These are phyloP conservation scores for Dyspetes luteomarginatus DNA, from an alignment of 2,888 invertebrate genomes.

Conservation along the genomic window DNA sequence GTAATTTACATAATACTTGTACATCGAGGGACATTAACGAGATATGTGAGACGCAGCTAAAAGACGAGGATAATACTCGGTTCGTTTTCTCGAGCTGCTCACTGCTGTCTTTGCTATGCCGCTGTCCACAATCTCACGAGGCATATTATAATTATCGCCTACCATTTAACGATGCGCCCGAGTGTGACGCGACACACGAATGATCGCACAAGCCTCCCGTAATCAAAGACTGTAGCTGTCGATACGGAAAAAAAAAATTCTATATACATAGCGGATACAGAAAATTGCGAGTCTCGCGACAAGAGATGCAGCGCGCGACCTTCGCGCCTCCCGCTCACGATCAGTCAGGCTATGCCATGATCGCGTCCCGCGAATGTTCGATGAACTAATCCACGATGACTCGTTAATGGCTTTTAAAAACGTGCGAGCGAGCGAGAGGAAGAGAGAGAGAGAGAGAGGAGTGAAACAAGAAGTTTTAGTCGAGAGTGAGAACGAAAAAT, in stretches of 20 bases:
- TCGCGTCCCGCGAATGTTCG: constrained; percentile 62
- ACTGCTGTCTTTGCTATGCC: constrained; percentile 22
- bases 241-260: neutral
- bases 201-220: neutral
- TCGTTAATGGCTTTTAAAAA: constrained; percentile 57
- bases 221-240: neutral
- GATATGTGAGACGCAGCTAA: constrained; percentile 54
- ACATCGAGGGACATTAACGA: constrained; percentile 64
- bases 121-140: constrained; percentile 57
- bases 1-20: constrained; percentile 64
- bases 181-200: constrained; percentile 49
- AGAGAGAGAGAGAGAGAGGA: constrained; percentile 34
- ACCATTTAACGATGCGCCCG: constrained; percentile 58
- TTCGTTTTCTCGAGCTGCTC: constrained; percentile 33
- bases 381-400: constrained; percentile 69
- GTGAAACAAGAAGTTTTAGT: constrained; percentile 34
- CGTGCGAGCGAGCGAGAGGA: constrained; percentile 38
- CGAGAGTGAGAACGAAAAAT: constrained; percentile 35
- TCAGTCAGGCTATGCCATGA: neutral
- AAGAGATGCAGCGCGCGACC: constrained; percentile 37
- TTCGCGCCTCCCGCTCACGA: constrained; percentile 42
- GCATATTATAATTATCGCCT: constrained; percentile 66
- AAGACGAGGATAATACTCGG: constrained; percentile 55
- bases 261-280: neutral
- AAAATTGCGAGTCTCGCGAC: constrained; percentile 56